A percentile compares a stretch with the other conserved stretches of the same genome.
These are phyloP conservation scores for Phenganax marumi DNA, from an alignment of 92 coral and sea anemone genomes.

Conservation along the genomic window DNA sequence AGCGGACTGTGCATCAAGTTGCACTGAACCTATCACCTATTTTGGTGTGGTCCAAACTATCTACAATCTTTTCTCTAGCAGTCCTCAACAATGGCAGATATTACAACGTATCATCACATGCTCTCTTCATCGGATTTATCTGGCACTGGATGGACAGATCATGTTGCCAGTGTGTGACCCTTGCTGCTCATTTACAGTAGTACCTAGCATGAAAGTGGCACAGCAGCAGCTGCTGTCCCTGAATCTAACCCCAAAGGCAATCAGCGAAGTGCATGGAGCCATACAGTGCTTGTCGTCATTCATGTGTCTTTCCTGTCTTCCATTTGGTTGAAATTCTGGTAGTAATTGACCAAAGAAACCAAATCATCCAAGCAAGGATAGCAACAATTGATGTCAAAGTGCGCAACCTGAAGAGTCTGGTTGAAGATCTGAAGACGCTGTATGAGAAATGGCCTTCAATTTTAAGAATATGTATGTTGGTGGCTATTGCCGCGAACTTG, in stretches of 20 bases:
- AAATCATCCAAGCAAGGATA: slow-evolving; percentile 13
- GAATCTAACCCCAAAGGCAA: neutral
- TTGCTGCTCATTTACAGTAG: slow-evolving; percentile 6
- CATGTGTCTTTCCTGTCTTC: neutral
- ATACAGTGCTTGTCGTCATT: too few species aligned
- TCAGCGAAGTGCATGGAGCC: neutral
- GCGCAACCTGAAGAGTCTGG: neutral
- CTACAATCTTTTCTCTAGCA: slow-evolving; percentile 22
- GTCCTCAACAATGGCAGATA: slow-evolving; percentile 31
- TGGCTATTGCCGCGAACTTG: neutral
- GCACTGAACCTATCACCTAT: slow-evolving; percentile 14
- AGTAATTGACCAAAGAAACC: slow-evolving; percentile 14
- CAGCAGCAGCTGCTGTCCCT: slow-evolving; percentile 1
- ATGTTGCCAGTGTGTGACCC: slow-evolving; percentile 2
- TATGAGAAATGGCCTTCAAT: neutral
- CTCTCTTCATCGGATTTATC: slow-evolving; percentile 6
- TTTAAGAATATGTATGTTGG: neutral
- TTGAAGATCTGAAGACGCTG: neutral
- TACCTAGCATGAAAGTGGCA: slow-evolving; percentile 9
- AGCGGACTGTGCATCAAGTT: slow-evolving; percentile 24
- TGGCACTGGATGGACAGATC: slow-evolving; percentile 14
- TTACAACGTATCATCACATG: slow-evolving; percentile 6
- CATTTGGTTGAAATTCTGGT: slow-evolving; percentile 6
- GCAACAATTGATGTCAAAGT: slow-evolving; percentile 10
- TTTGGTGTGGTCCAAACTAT: slow-evolving; percentile 15